Evolutionary conservation across 2,113 vertebrate genomes (phyloP).

Genomic region (Mastomys natalensis): DNA sequence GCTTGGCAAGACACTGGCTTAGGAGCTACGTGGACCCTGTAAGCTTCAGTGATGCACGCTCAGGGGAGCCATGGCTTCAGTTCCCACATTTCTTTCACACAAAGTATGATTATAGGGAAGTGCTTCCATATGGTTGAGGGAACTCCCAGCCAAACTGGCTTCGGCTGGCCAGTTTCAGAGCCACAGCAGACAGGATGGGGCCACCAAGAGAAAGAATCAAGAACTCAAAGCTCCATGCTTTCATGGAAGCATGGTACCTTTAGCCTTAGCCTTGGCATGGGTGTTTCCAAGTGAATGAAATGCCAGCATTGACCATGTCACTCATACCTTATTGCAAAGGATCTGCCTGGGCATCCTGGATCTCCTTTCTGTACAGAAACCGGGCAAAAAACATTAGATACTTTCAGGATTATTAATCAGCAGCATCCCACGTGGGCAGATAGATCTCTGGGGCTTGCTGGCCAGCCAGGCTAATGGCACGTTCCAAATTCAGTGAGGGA

Average conservation of each 20-base stretch:
- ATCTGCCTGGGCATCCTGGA: neutral
- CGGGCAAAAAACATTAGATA: neutral
- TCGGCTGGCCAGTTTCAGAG: conserved; percentile 44
- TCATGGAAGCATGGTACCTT: neutral
- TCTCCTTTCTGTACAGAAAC: neutral
- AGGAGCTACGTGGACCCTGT: neutral
- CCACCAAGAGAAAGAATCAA: neutral
- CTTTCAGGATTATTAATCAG: neutral
- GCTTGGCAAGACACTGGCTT: conserved; percentile 54
- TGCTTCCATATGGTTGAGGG: conserved; percentile 65
- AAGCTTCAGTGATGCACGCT: conserved; percentile 22
- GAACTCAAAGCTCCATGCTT: neutral
- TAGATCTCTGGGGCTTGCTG: neutral
- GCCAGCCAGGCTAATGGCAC: neutral
- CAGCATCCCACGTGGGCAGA: neutral
- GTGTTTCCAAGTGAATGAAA: neutral
- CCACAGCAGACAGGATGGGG: conserved; percentile 1
- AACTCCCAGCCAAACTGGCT: conserved; percentile 56
- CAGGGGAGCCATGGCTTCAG: conserved; percentile 62
- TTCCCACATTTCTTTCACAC: conserved; percentile 73
- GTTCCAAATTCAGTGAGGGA: neutral
- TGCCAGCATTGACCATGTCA: fast-evolving
- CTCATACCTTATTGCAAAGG: neutral
- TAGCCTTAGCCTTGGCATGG: neutral
- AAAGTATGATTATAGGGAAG: conserved; percentile 66